phyloP scores from a whole-genome alignment of 2,113 vertebrate species.

The Petaurus breviceps region DNA sequence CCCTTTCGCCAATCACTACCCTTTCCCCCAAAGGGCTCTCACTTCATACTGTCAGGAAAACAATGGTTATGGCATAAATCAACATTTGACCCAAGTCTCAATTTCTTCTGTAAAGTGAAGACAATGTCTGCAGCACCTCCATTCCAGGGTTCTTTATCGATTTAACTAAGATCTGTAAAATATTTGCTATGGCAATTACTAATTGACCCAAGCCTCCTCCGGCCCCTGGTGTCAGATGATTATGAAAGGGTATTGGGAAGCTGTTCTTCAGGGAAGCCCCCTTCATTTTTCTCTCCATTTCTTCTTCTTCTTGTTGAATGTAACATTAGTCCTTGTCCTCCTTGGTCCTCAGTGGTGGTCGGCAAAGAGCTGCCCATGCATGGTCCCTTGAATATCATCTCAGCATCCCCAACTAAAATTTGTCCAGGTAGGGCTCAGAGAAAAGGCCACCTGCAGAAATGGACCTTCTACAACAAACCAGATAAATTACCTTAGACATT shows the following conservation, averaged over 20 bases:
- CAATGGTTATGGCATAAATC: constrained; percentile 27
- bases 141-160: background rate
- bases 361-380: constrained; percentile 21
- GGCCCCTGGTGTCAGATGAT: background rate
- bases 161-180: background rate
- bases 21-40: constrained; percentile 40
- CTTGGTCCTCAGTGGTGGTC: background rate
- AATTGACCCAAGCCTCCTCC: background rate
- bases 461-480: background rate
- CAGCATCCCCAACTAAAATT: background rate
- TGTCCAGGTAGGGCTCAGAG: background rate
- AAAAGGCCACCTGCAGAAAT: background rate
- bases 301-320: background rate
- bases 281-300: background rate
- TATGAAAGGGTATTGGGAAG: background rate
- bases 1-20: constrained; percentile 40
- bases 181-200: background rate
- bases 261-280: background rate
- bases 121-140: background rate
- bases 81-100: background rate
- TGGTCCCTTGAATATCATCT: background rate
- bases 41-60: constrained; percentile 45
- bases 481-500: background rate
- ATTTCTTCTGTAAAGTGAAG: background rate
- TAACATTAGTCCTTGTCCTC: background rate